Evolutionary conservation across 2,888 invertebrate species (phyloP), one percentile per base, ranked within the genome.

Genomic region (Callinectes sapidus): DNA sequence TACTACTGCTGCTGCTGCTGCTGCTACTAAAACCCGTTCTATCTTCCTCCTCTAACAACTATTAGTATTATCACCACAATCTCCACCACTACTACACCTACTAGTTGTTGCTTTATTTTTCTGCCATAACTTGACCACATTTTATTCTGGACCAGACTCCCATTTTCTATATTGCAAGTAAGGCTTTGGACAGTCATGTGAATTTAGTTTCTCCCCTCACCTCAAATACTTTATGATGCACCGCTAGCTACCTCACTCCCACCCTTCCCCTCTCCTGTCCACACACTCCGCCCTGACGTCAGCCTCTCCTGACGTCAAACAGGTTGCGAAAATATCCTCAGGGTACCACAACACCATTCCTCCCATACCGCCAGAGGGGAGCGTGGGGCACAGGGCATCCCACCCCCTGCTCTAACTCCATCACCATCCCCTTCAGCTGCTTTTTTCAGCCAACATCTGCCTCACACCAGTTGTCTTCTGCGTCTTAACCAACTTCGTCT

Each of bases 281-380:
- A 35, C 81, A 16, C 35, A 35, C 35, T 18, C 35, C 35, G 35
- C 81, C 81, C 35, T 81, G 81, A 81, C 81, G 81, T 81, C 81
- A 81, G 28, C 81, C 81, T 35, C 35, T 81, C 81, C 81, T 81
- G 81, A 81, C 81, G 81, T 81, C 81, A 81, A 81, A 81, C 81
- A 16, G 35, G 81, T 81, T 81, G n/a, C 81, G 81, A 81, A 81
- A 81, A 81, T 81, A 81, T 81, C 32, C 5, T 35, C 35, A 6
- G 81, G 81, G 81, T 35, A 81, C 32, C 81, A 81, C 81, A 81
- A 35, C 81, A 81, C 35, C 81, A 81, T 81, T 81, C 35, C 81
- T 35, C 81, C 16, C 81, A 81, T 81, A 35, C 71, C 71, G 13
- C 71, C 28, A 28, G 71, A 13, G 71, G 71, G 71, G 28, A 13